A percentile compares a stretch with the other conserved stretches of the same genome.
Evolutionary conservation across 2,797 vertebrate genomes (phyloP).

Genomic region (Peromyscus attwateri): DNA sequence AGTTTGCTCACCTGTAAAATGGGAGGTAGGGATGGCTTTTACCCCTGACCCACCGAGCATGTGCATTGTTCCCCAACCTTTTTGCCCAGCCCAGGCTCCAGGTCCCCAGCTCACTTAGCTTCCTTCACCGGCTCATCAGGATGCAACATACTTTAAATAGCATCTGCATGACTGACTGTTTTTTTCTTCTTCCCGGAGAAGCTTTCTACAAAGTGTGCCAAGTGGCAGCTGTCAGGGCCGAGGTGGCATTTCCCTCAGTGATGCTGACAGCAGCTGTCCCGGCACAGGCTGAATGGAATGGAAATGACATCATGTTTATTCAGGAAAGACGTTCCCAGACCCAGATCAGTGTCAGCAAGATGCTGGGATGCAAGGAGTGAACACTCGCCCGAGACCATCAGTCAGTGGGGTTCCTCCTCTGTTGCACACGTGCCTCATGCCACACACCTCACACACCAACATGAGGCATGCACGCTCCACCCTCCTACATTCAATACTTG

Average conservation of each 20-base stretch:
- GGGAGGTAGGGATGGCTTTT: constrained; percentile 18
- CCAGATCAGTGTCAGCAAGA: constrained; percentile 95
- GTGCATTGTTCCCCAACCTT: background rate
- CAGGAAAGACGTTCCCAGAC: constrained; percentile 93
- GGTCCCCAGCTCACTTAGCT: constrained; percentile 78
- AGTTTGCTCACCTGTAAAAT: constrained; percentile 71
- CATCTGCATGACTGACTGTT: constrained; percentile 90
- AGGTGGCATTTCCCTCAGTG: constrained; percentile 96
- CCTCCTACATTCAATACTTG: background rate
- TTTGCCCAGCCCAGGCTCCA: constrained; percentile 70
- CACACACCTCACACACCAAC: constrained; percentile 77
- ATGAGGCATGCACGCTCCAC: background rate
- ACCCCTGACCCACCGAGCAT: background rate
- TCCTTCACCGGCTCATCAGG: constrained; percentile 86
- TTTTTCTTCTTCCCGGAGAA: constrained; percentile 83
- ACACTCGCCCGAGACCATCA: constrained; percentile 90
- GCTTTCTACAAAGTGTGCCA: constrained; percentile 92
- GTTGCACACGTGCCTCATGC: constrained; percentile 88
- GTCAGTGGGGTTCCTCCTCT: constrained; percentile 92
- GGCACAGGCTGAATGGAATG: constrained; percentile 94
- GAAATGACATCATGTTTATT: constrained; percentile 99
- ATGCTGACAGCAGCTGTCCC: constrained; percentile 97
- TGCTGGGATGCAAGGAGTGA: constrained; percentile 93
- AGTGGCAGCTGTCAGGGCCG: constrained; percentile 96
- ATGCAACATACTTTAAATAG: constrained; percentile 91